phyloP scores from a whole-genome alignment of 1,140 invertebrate genomes.

The Campodea augens region DNA sequence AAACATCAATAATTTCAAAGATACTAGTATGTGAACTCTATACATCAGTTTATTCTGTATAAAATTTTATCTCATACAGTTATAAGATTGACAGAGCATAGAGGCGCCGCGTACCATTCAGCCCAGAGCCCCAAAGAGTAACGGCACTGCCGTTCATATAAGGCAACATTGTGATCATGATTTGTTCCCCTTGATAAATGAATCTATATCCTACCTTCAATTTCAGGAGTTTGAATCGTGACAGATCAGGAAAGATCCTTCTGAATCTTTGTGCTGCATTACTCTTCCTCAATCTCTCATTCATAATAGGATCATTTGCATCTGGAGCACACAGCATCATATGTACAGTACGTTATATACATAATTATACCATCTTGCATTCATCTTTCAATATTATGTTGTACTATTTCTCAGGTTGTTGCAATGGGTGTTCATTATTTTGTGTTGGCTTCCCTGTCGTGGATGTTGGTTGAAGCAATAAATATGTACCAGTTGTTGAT shows the following conservation, averaged over 20 bases:
- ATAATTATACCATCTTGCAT: too few relatives aligned
- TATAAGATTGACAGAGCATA: too few relatives aligned
- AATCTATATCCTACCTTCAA: too few relatives aligned
- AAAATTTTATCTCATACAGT: too few relatives aligned
- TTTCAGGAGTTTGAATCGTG: conserved; percentile 28
- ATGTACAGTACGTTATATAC: too few relatives aligned
- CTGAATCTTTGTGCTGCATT: conserved; percentile 31
- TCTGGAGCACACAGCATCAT: too few relatives aligned
- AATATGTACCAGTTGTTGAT: conserved; percentile 35
- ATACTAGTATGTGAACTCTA: too few relatives aligned
- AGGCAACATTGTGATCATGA: too few relatives aligned
- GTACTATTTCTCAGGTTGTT: conserved; percentile 8
- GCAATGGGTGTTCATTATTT: conserved; percentile 26
- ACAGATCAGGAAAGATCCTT: conserved; percentile 32
- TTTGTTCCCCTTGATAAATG: too few relatives aligned
- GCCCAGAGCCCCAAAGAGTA: conserved; percentile 3
- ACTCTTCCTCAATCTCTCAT: conserved; percentile 27
- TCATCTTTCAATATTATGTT: conserved; percentile 6
- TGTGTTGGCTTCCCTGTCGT: conserved; percentile 27
- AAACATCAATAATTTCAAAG: too few relatives aligned
- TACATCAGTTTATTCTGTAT: too few relatives aligned
- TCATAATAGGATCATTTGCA: conserved; percentile 20
- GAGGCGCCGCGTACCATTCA: too few relatives aligned
- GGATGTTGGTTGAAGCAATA: conserved; percentile 33
- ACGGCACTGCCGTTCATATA: conserved; percentile 9